Conservation (phyloP, 1,140 invertebrate species). For the Ceratoteleas bidentatus region DNA sequence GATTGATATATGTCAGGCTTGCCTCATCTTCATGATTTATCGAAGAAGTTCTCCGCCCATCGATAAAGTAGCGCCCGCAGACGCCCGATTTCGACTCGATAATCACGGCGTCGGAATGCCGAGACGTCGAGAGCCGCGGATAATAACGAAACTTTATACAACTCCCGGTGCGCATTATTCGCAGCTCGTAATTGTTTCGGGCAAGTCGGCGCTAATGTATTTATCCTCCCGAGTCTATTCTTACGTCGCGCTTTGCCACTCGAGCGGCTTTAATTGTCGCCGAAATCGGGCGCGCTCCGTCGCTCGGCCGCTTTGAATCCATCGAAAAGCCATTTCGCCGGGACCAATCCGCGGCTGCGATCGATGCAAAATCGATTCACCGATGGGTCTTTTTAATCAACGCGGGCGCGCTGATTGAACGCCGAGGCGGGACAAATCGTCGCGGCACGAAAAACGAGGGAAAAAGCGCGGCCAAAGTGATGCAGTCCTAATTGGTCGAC, state of each 20-base stretch:
- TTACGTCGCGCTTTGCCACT: slow-evolving; percentile 6
- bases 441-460: not conserved
- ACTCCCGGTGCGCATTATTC: slow-evolving; percentile 43
- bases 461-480: slow-evolving; percentile 4
- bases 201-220: slow-evolving; percentile 32
- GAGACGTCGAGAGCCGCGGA: slow-evolving; percentile 32
- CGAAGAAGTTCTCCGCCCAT: slow-evolving; percentile 30
- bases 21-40: slow-evolving; percentile 23
- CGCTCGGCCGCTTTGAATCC: not conserved
- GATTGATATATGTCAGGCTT: too few species aligned
- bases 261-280: slow-evolving; percentile 23
- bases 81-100: slow-evolving; percentile 43
- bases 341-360: not conserved
- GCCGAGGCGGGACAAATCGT: not conserved
- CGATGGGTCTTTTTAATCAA: too few species aligned
- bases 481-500: slow-evolving; percentile 30
- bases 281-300: not conserved
- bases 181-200: slow-evolving; percentile 32
- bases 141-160: slow-evolving; percentile 57
- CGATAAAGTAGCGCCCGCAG: too few species aligned
- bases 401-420: too few species aligned
- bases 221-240: slow-evolving; percentile 22
- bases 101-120: slow-evolving; percentile 34
- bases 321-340: not conserved
- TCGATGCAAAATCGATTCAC: not conserved